Evolutionary conservation across 2,888 invertebrate species (phyloP).

Genomic region (Clanis bilineata): DNA sequence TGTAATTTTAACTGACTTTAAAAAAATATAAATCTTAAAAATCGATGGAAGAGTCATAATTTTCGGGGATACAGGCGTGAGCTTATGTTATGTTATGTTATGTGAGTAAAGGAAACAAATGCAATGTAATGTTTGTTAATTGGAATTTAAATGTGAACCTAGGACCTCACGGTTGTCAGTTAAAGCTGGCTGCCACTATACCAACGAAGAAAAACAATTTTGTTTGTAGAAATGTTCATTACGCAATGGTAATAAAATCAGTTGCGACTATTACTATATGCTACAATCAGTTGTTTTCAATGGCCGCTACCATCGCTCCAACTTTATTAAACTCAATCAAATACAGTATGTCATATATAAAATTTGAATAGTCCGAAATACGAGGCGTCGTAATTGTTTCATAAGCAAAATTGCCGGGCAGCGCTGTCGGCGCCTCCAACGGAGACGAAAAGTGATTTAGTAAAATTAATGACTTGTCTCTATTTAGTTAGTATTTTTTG

Average conservation of each 20-base stretch:
- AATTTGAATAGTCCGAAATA: slow-evolving; percentile 46
- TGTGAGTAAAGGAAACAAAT: too few relatives aligned
- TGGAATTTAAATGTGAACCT: too few relatives aligned
- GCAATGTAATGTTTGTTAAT: too few relatives aligned
- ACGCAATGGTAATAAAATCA: background rate
- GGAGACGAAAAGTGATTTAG: slow-evolving; percentile 60
- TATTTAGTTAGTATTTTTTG: slow-evolving; percentile 38
- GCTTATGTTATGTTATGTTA: too few relatives aligned
- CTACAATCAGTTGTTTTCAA: background rate
- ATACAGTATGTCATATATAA: slow-evolving; percentile 3
- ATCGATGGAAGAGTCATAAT: too few relatives aligned
- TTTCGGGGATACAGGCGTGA: too few relatives aligned
- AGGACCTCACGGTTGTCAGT: too few relatives aligned
- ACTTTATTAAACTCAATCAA: slow-evolving; percentile 3
- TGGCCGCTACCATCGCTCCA: background rate
- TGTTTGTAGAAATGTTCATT: background rate
- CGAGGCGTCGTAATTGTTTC: slow-evolving; percentile 47
- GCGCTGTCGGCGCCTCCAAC: slow-evolving; percentile 41
- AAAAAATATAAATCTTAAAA: too few relatives aligned
- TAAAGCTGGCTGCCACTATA: too few relatives aligned
- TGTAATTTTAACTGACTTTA: too few relatives aligned
- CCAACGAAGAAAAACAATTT: background rate
- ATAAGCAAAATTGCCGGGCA: slow-evolving; percentile 28
- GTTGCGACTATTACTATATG: background rate
- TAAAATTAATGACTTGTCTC: slow-evolving; percentile 52